Evolutionary conservation across 2,797 vertebrate species (phyloP).

Genomic region (Sebastes steindachneri): DNA sequence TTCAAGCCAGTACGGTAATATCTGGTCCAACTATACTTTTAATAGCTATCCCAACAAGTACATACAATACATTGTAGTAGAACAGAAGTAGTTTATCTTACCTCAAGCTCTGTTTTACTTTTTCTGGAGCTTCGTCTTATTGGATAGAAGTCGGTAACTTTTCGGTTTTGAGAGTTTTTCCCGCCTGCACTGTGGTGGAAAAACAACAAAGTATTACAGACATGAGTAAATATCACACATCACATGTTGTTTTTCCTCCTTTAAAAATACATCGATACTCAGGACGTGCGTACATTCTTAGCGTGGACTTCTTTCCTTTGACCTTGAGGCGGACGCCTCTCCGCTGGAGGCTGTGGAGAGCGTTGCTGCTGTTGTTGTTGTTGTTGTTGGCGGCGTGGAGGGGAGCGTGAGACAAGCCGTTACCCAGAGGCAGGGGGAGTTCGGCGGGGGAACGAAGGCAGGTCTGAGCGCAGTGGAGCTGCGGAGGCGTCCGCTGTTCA

Average conservation of each 20-base stretch:
- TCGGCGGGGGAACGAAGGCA: conserved; percentile 41
- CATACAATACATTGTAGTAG: neutral
- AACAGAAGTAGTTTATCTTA: conserved; percentile 47
- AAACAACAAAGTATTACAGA: neutral
- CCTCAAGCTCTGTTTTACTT: conserved; percentile 93
- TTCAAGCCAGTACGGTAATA: neutral
- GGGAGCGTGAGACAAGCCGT: conserved; percentile 48
- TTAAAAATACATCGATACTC: neutral
- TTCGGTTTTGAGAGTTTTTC: conserved; percentile 88
- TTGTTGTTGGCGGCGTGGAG: conserved; percentile 68
- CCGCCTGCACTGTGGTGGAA: conserved; percentile 78
- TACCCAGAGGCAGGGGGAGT: conserved; percentile 35
- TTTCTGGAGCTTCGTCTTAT: conserved; percentile 94
- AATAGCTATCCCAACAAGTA: neutral
- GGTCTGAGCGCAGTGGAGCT: conserved; percentile 48
- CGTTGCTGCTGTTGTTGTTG: conserved; percentile 54
- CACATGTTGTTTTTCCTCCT: neutral
- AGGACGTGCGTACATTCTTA: conserved; percentile 82
- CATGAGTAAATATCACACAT: neutral
- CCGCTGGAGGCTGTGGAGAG: conserved; percentile 70
- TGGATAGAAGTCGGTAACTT: conserved; percentile 96
- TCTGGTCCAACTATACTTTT: neutral
- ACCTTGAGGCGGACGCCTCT: conserved; percentile 77
- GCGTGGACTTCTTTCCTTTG: conserved; percentile 83
- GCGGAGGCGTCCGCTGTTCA: conserved; percentile 67